Base-by-base conservation (phyloP, 1,140 invertebrate species). In the Idris sp. region DNA sequence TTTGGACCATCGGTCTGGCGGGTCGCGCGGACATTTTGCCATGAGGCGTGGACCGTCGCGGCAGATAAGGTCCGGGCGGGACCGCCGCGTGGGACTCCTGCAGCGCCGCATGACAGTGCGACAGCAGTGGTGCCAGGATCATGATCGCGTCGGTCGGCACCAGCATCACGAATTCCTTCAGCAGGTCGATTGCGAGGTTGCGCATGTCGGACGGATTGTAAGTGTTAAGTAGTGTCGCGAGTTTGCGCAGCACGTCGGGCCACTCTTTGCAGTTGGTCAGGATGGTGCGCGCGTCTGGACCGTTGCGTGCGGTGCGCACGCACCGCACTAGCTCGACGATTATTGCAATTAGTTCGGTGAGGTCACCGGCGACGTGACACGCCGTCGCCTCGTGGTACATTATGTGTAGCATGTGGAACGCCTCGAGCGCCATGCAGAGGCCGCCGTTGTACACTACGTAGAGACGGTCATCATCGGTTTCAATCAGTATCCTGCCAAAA, bases 301-400 rank as follows among this genome's bases (percentile, higher is more conserved):
- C 87, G 72, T 92, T 91, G 8, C 91, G 86, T 30, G 90, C 90
- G 5, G 89, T 89, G 65, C 92, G 89, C 19, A 94, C 89, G 56
- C 92, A 92, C 48, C 92, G 90, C 9, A 94, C 90, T 2, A 95
- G 84, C 61, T 93, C 92, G 2, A 92, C 87, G 14, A 95, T 90
- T 77, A 97, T 92, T 0, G 92, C 90, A 38, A 97, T 88, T 6
- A 97, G 89, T 59, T 97, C 95, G 7, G 94, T 90, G 25, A 97
- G 88, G 81, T 97, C 96, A 0, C 91, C 92, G 3, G 92, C 92
- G 9, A 96, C 91, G 83, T 95, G 94, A 80, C 95, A 96, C 0
- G 94, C 94, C 2, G 95, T 96, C 9, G 96, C 95, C 85, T 98
- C 96, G 78, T 97, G 95, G 81, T 97, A 95, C 93, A 97, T 97